These are phyloP conservation scores for Panthera tigris DNA, from an alignment of 2,113 vertebrate genomes.

Conservation along the genomic window DNA sequence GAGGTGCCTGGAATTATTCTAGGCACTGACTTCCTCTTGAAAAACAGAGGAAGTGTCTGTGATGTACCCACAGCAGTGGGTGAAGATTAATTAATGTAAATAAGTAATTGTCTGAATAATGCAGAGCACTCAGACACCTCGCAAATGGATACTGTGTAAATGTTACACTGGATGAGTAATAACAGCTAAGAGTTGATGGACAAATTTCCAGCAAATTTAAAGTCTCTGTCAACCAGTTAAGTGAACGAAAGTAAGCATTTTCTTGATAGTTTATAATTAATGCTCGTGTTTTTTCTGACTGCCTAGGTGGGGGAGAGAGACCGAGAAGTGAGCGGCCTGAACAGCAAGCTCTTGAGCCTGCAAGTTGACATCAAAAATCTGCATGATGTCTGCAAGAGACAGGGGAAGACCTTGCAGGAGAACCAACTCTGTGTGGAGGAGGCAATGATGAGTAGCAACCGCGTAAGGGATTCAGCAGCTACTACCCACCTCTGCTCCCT, in stretches of 20 bases:
- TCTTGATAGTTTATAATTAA: slow-evolving; percentile 51
- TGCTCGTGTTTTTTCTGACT: slow-evolving; percentile 52
- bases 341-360: slow-evolving; percentile 66
- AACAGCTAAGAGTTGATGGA: slow-evolving; percentile 39
- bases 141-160: slow-evolving; percentile 69
- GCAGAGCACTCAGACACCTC: slow-evolving; percentile 58
- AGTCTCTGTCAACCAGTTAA: slow-evolving; percentile 67
- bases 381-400: slow-evolving; percentile 71
- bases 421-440: slow-evolving; percentile 73
- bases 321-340: slow-evolving; percentile 55
- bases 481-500: neutral
- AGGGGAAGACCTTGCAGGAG: slow-evolving; percentile 71
- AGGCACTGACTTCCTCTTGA: slow-evolving; percentile 53
- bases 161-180: slow-evolving; percentile 57
- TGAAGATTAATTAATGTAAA: slow-evolving; percentile 75
- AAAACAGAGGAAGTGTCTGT: slow-evolving; percentile 47
- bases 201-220: slow-evolving; percentile 66
- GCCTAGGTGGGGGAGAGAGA: slow-evolving; percentile 59
- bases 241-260: slow-evolving; percentile 53
- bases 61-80: slow-evolving; percentile 36
- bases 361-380: slow-evolving; percentile 74
- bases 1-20: slow-evolving; percentile 67
- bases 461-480: slow-evolving; percentile 68
- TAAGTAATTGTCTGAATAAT: slow-evolving; percentile 72
- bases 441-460: slow-evolving; percentile 41